A percentile compares a stretch with the other conserved stretches of the same genome.
phyloP scores from a whole-genome alignment of 1,140 invertebrate genomes.

The Brachionus calyciflorus region DNA sequence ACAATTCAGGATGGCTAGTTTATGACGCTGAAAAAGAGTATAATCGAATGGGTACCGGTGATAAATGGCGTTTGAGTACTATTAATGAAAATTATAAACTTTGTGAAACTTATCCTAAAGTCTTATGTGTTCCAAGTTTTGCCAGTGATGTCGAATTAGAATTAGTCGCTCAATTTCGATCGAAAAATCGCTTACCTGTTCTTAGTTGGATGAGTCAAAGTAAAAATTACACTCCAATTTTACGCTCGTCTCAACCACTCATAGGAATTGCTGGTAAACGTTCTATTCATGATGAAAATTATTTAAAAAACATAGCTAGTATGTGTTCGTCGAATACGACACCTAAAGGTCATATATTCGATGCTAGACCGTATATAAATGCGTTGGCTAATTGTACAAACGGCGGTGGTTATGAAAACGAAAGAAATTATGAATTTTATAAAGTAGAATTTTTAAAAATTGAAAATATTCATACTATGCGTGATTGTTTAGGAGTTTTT shows the following conservation, averaged over 20 bases:
- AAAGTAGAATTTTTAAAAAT: constrained; percentile 98
- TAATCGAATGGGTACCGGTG: neutral
- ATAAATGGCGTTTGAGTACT: neutral
- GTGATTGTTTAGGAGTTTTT: constrained; percentile 77
- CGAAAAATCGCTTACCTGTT: constrained; percentile 78
- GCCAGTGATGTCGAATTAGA: constrained; percentile 79
- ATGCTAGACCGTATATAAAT: constrained; percentile 67
- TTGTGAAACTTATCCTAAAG: constrained; percentile 82
- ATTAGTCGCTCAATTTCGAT: constrained; percentile 78
- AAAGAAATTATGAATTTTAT: constrained; percentile 96
- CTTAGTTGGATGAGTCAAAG: constrained; percentile 76
- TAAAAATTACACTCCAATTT: constrained; percentile 86
- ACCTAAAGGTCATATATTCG: neutral
- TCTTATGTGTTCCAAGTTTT: constrained; percentile 78
- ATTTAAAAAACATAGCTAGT: constrained; percentile 66
- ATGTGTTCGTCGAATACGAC: too few species aligned
- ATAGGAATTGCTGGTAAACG: constrained; percentile 89
- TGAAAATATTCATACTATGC: constrained; percentile 99
- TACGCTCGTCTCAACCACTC: constrained; percentile 85
- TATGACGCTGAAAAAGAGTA: neutral
- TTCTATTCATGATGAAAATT: constrained; percentile 78
- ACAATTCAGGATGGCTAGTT: neutral
- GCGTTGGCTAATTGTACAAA: constrained; percentile 97
- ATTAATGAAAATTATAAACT: constrained; percentile 10
- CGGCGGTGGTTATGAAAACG: constrained; percentile 98